Evolutionary conservation across 2,888 invertebrate genomes (phyloP).

Genomic region (Trachelus iudaicus): DNA sequence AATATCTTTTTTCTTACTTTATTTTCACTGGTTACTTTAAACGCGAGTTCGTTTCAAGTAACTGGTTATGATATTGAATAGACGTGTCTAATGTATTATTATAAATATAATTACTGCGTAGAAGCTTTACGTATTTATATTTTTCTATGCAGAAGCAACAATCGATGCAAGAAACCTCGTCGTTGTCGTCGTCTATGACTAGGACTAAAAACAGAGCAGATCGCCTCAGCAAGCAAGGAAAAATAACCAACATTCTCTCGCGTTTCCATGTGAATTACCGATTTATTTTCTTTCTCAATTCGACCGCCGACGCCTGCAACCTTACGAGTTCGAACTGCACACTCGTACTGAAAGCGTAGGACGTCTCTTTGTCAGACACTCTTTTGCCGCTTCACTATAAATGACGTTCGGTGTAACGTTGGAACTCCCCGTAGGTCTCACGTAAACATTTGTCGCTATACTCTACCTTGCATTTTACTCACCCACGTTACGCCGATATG

Average conservation of each 20-base stretch:
- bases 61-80: not conserved
- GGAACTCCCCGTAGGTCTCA: not conserved
- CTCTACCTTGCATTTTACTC: not conserved
- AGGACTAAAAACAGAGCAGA: not conserved
- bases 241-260: not conserved
- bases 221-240: not conserved
- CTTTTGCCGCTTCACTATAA: not conserved
- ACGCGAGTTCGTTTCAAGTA: not conserved
- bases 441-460: not conserved
- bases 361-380: not conserved
- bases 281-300: conserved; percentile 29
- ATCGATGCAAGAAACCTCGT: not conserved
- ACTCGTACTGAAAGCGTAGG: not conserved
- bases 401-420: not conserved
- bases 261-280: conserved; percentile 30
- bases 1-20: conserved; percentile 30
- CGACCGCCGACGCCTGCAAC: not conserved
- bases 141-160: not conserved
- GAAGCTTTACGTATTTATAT: not conserved
- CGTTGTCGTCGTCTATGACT: not conserved
- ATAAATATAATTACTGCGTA: not conserved
- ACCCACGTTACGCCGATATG: not conserved
- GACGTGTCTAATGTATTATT: not conserved
- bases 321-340: not conserved
- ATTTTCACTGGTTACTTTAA: not conserved